Conservation (phyloP, 2,888 invertebrate genomes). For the Anthoptus insignis region DNA sequence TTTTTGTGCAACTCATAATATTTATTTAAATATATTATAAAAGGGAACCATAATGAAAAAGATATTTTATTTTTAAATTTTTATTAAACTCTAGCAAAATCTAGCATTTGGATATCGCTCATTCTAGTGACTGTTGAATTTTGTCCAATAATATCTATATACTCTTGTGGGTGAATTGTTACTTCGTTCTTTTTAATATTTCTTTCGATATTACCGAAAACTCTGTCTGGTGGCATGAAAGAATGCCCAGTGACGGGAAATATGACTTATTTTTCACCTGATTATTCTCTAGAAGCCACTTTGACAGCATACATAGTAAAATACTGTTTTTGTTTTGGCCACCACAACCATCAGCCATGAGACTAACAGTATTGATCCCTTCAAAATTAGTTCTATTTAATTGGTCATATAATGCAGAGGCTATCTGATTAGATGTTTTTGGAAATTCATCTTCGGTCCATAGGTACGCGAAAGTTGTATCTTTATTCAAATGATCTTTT, state of each 20-base stretch:
- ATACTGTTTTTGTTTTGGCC: conserved; percentile 16
- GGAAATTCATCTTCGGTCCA: conserved; percentile 15
- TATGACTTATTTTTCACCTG: conserved; percentile 8
- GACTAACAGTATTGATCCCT: conserved; percentile 3
- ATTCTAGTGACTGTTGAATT: too few species aligned
- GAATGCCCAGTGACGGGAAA: conserved; percentile 7
- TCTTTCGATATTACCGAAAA: conserved; percentile 42
- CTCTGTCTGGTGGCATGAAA: conserved; percentile 1
- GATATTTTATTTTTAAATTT: too few species aligned
- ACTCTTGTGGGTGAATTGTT: too few species aligned
- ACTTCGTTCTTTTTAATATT: neutral
- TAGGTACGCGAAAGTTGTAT: neutral
- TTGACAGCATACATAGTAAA: conserved; percentile 10
- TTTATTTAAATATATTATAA: too few species aligned
- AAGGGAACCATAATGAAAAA: too few species aligned
- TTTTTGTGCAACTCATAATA: too few species aligned
- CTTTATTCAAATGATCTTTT: conserved; percentile 1
- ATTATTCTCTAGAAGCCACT: conserved; percentile 1
- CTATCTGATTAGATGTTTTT: conserved; percentile 14
- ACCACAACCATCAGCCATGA: conserved; percentile 2
- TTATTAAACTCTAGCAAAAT: too few species aligned
- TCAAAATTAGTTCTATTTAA: conserved; percentile 11
- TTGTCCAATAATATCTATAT: too few species aligned
- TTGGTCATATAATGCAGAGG: neutral
- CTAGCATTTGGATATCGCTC: too few species aligned